Evolutionary conservation across 2,797 vertebrate species (phyloP).

Genomic region (Siniperca obscura): DNA sequence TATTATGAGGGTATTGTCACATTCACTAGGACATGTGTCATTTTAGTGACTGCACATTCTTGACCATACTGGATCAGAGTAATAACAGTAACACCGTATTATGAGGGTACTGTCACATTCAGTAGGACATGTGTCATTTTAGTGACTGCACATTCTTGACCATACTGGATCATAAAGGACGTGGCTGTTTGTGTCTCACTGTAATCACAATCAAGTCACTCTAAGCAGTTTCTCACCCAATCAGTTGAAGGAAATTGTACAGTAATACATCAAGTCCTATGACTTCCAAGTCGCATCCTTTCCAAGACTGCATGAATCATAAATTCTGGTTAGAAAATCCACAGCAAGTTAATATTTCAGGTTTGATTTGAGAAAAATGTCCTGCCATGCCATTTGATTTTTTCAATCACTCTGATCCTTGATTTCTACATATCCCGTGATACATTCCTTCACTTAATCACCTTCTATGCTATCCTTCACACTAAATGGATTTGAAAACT

Average conservation of each 20-base stretch:
- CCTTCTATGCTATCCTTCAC: slow-evolving; percentile 31
- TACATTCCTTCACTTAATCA: slow-evolving; percentile 36
- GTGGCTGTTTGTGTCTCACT: slow-evolving; percentile 28
- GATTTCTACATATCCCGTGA: slow-evolving; percentile 14
- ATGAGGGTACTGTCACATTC: background rate
- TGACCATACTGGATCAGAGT: slow-evolving; percentile 32
- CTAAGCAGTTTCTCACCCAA: slow-evolving; percentile 40
- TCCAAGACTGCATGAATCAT: slow-evolving; percentile 44
- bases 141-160: slow-evolving; percentile 25
- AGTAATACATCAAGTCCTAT: slow-evolving; percentile 42
- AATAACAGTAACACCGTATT: background rate
- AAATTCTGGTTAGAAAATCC: slow-evolving; percentile 24
- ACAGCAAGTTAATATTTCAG: slow-evolving; percentile 50
- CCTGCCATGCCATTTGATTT: slow-evolving; percentile 20
- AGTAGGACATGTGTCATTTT: background rate
- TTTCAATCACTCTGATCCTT: slow-evolving; percentile 34
- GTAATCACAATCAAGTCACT: slow-evolving; percentile 51
- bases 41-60: slow-evolving; percentile 22
- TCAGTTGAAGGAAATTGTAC: slow-evolving; percentile 38
- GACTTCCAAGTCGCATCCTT: slow-evolving; percentile 42
- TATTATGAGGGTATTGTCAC: background rate
- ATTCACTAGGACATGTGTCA: background rate
- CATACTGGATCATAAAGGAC: slow-evolving; percentile 39
- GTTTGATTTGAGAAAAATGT: slow-evolving; percentile 51
- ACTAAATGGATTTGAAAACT: slow-evolving; percentile 46